A percentile compares a stretch with the other conserved stretches of the same genome.
phyloP scores from a whole-genome alignment of 2,113 vertebrate genomes.

The Gopherus evgoodei region DNA sequence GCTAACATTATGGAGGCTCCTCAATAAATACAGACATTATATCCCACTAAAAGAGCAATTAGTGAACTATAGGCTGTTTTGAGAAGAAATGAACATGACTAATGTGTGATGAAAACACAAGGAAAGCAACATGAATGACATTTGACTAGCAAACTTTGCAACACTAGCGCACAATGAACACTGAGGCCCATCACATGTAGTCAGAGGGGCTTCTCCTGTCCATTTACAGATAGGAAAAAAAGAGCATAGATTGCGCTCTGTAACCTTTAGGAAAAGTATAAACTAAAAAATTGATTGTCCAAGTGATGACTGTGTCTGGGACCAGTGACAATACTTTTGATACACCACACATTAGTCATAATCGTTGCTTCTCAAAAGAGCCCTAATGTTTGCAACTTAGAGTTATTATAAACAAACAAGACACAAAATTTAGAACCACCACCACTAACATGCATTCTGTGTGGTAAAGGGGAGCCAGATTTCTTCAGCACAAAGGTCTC shows the following conservation, averaged over 20 bases:
- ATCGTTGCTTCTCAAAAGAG: not conserved
- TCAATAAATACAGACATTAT: not conserved
- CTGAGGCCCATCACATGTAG: not conserved
- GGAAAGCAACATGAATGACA: not conserved
- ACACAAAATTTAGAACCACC: not conserved
- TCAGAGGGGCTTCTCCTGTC: not conserved
- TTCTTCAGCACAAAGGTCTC: not conserved
- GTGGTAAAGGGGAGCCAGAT: not conserved
- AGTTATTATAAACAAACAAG: not conserved
- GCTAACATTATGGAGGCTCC: not conserved
- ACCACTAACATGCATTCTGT: not conserved
- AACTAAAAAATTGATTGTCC: conserved; percentile 12
- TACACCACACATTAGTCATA: fast-evolving
- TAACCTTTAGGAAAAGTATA: not conserved
- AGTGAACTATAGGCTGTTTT: not conserved
- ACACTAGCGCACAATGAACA: fast-evolving
- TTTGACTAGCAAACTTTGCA: not conserved
- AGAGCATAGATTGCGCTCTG: not conserved
- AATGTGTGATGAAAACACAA: fast-evolving
- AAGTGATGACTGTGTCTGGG: not conserved
- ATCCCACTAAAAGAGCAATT: not conserved
- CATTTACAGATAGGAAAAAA: not conserved
- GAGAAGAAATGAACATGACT: not conserved
- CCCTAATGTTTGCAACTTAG: not conserved
- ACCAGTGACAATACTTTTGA: not conserved